Evolutionary conservation across 1,140 invertebrate genomes (phyloP), one percentile per base, ranked within the genome.

Genomic region (Belonocnema kinseyi): DNA sequence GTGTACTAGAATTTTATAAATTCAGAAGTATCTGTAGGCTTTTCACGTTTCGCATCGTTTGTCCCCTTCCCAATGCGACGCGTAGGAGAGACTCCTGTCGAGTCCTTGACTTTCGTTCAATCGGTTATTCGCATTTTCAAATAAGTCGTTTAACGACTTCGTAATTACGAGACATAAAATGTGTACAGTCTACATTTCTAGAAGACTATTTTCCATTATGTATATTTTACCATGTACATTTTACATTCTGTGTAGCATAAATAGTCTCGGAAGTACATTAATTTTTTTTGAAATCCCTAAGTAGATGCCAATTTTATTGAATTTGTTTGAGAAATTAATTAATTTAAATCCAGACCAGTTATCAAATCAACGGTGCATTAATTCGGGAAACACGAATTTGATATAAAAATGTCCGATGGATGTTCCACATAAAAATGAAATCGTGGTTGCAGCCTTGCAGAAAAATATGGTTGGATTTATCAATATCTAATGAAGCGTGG

Each of bases 41-140:
- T 16, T 66, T 66, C 26, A 66, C 61, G 61, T 66, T 66, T 14
- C 40, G 14, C 61, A n/a, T n/a, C 7, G 61, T 66, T 66, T 66
- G 33, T 40, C 26, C 40, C 40, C 26, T 66, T 13, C n/a, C n/a
- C 40, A 16, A 40, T 11, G 10, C 14, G 46, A 66, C 40, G 61
- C 33, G 14, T 16, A 8, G 26, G 61, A 66, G 33, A 46, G 13
- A 66, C 16, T 40, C 21, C 4, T 4, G 61, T 40, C 26, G 40
- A 66, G 61, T 40, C 61, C 61, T 66, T 66, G 61, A 66, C 61
- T 66, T 66, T 66, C 26, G 61, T 40, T 66, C 40, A 66, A 46
- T 66, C 61, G 61, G 46, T 66, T 66, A 66, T 66, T 66, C 61
- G 26, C 26, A 66, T 46, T 66, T 66, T 66, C 33, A 66, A 40